Evolutionary conservation across 2,797 vertebrate genomes (phyloP).

Genomic region (Lemur catta): DNA sequence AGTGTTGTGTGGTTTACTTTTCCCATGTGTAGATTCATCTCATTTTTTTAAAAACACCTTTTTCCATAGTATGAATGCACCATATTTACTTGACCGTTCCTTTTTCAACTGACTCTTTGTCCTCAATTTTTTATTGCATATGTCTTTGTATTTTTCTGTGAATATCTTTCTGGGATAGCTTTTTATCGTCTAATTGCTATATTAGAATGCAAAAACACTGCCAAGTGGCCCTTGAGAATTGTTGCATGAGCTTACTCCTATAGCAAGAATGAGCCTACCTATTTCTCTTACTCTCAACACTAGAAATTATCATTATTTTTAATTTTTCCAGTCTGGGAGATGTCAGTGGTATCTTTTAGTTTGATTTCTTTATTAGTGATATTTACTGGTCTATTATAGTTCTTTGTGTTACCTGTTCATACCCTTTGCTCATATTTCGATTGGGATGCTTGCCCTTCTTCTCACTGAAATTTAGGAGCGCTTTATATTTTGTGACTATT

Average conservation of each 20-base stretch:
- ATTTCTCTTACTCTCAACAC: background rate
- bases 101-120: background rate
- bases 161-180: background rate
- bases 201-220: background rate
- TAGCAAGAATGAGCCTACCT: background rate
- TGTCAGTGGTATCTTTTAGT: background rate
- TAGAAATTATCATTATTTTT: slow-evolving; percentile 3
- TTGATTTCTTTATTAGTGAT: background rate
- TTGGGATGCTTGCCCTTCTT: background rate
- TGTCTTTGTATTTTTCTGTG: background rate
- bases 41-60: background rate
- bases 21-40: background rate
- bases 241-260: background rate
- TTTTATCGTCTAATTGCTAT: background rate
- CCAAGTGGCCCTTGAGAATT: background rate
- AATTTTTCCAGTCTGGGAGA: background rate
- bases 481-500: background rate
- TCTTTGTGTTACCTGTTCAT: background rate
- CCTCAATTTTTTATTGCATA: background rate
- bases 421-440: background rate
- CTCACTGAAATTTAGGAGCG: background rate
- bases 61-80: background rate
- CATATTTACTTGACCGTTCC: background rate
- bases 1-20: background rate
- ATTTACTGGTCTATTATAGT: background rate